These are phyloP conservation scores for Falco punctatus DNA, from an alignment of 2,113 vertebrate species.

Conservation along the genomic window DNA sequence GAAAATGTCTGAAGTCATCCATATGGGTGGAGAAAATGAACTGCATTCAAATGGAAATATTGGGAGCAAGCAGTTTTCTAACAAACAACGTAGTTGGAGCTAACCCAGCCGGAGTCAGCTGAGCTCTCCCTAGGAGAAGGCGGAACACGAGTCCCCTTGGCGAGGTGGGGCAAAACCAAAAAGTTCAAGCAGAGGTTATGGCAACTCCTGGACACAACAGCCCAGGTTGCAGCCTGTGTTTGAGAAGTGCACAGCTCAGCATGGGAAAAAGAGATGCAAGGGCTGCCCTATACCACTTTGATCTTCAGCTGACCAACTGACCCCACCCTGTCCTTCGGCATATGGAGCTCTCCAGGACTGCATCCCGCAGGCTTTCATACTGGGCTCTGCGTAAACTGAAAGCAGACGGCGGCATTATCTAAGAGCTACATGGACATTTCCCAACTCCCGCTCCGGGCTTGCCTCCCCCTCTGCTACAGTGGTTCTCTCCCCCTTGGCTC, in stretches of 20 bases:
- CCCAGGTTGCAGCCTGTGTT: neutral
- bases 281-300: neutral
- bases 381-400: neutral
- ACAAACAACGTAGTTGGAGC: neutral
- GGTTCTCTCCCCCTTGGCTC: neutral
- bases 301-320: neutral
- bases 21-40: conserved; percentile 31
- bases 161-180: neutral
- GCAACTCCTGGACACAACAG: accelerated
- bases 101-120: neutral
- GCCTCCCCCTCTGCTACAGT: neutral
- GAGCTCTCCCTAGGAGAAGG: neutral
- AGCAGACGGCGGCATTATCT: accelerated
- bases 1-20: conserved; percentile 17
- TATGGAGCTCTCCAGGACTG: accelerated
- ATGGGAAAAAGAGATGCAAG: neutral
- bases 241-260: neutral
- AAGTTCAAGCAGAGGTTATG: conserved; percentile 19
- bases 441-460: accelerated
- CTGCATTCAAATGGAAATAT: conserved; percentile 6
- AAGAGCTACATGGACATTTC: accelerated
- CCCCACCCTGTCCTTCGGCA: neutral
- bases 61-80: neutral
- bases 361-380: accelerated
- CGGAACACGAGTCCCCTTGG: neutral